Evolutionary conservation across 2,888 invertebrate genomes (phyloP), one percentile per base, ranked within the genome.

Genomic region (Uropetala carovei): DNA sequence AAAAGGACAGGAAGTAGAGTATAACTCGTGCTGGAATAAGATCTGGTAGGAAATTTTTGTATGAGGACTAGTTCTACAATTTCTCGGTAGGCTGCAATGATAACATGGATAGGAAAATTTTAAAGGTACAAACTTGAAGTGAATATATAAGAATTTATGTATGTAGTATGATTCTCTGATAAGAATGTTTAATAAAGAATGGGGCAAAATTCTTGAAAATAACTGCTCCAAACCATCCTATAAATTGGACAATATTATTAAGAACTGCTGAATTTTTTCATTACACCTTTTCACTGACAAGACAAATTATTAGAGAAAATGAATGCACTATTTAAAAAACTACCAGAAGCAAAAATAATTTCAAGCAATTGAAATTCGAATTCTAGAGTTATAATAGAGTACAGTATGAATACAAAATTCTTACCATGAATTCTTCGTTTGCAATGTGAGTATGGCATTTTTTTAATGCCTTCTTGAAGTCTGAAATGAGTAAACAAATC

Each of bases 1-100:
- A 96, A 96, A 97, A 97, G 93, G 97, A 97, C 93, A 97, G 95
- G 94, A 97, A 95, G 94, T 97, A 97, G 58, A 97, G 95, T 64
- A 97, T 97, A 91, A 97, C 95, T 85, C 97, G 95, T n/a, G 97
- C 97, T 92, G 97, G 97, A 93, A 97, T 86, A 22, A 84, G 56
- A 22, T 64, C 92, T 92, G 84, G 27, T 58, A 59, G 18, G 18
- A 4, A 83, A 83, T 83, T 43, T 56, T 57, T 16, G 43, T 9
- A 83, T 83, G 27, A 83, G 83, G 43, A 9, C 18, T 56, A 43
- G 8, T 27, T 27, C 8, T n/a, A 18, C 22, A 68, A 43, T 5
- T 43, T 43, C 43, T 43, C 5, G 3, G 5, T 5, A 43, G 1
- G 5, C 43, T 43, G 5, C 43, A 43, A 43, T 43, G 43, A 43